Evolutionary conservation across 2,797 vertebrate species (phyloP).

Genomic region (Novumbra hubbsi): DNA sequence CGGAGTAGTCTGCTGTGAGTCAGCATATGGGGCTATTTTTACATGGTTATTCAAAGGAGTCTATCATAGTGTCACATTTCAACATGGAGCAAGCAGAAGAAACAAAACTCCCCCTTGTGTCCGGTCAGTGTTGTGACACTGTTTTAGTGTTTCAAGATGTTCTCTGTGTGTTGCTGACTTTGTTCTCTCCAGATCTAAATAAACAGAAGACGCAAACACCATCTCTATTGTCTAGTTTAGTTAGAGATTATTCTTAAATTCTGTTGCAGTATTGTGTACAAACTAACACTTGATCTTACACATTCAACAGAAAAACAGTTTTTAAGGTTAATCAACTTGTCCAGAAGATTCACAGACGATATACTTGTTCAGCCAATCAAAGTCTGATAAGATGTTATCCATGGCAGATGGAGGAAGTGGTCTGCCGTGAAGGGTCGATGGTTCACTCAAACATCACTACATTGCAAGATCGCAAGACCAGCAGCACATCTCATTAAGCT

Average conservation of each 20-base stretch:
- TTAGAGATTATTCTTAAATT: neutral
- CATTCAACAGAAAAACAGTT: neutral
- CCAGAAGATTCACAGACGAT: neutral
- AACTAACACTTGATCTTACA: neutral
- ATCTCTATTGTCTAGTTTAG: slow-evolving; percentile 11
- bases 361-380: neutral
- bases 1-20: slow-evolving; percentile 5
- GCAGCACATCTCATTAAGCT: neutral
- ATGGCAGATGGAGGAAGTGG: neutral
- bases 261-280: neutral
- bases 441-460: neutral
- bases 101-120: slow-evolving; percentile 31
- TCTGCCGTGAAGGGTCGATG: neutral
- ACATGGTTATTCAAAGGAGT: slow-evolving; percentile 7
- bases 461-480: neutral
- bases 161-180: slow-evolving; percentile 43
- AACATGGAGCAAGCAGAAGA: slow-evolving; percentile 28
- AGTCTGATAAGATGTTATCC: neutral
- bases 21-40: slow-evolving; percentile 11
- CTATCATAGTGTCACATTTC: slow-evolving; percentile 32
- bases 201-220: slow-evolving; percentile 10
- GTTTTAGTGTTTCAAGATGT: slow-evolving; percentile 41
- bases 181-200: neutral
- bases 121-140: slow-evolving; percentile 36
- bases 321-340: neutral